Evolutionary conservation across 92 coral and sea anemone species (phyloP), one percentile per base, ranked within the genome.

Genomic region (Phymanthus crucifer): DNA sequence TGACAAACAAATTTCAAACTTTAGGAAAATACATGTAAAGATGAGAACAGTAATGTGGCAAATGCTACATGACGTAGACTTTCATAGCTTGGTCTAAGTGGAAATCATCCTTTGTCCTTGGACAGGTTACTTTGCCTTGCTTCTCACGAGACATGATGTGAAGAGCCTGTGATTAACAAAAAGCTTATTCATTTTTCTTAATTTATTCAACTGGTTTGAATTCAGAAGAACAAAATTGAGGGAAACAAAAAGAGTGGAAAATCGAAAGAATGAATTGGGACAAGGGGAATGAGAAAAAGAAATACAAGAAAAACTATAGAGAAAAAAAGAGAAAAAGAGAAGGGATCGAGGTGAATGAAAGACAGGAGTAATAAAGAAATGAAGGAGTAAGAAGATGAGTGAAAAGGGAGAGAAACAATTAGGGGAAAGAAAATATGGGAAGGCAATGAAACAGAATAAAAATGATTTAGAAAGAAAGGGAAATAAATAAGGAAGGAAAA

Each of bases 1-100:
- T 43, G 14, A 43, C 48, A 43, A 43, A 5, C 10, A 37, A 3
- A 72, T 38, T 29, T n/a, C 75, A 71, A 32, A 54, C 64, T 32
- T 32, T 18, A 46, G 52, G 67, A 74, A 46, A 35, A 3, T 17
- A 37, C 3, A 36, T 13, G 14, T 3, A 31, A 27, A 2, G 12
- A 47, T 9, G 19, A 46, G 18, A 29, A n/a, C 27, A 26, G 19
- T 26, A 47, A 12, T 46, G 21, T 6, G 19, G 4, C 43, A 18
- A 72, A 40, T 77, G 27, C 81, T 77, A 95, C 99, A 95, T 95
- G 73, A 95, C 98, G 73, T 90, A 95, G 70, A 95, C 99, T 70
- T 95, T 95, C 80, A 93, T 97, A 31, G 95, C 98, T 79, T 95
- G 92, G 46, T 95, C 99, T 46, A 93, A 40, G 26, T 77, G 92